A percentile compares a stretch with the other conserved stretches of the same genome.
Evolutionary conservation across 1,140 invertebrate species (phyloP).

Genomic region (Nebria ingens): DNA sequence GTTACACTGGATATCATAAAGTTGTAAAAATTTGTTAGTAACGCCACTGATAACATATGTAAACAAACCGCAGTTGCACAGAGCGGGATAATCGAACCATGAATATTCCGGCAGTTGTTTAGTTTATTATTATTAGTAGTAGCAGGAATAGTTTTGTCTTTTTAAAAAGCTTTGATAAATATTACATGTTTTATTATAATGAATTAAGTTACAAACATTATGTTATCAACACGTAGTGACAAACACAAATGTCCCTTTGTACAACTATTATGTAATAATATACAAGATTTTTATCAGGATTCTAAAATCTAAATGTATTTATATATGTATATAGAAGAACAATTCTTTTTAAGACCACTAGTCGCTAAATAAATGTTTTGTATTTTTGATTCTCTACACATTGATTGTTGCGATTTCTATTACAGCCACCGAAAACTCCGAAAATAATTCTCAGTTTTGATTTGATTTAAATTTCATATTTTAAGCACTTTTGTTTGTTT

Average conservation of each 20-base stretch:
- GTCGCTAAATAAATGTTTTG: conserved; percentile 9
- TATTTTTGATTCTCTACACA: conserved; percentile 15
- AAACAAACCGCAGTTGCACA: conserved; percentile 15
- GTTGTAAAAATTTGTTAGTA: too few relatives aligned
- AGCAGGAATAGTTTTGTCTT: too few relatives aligned
- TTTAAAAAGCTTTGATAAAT: conserved; percentile 5
- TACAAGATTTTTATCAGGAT: conserved; percentile 17
- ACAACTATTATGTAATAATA: conserved; percentile 19
- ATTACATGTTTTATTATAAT: conserved; percentile 19
- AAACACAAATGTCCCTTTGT: conserved; percentile 16
- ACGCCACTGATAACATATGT: too few relatives aligned
- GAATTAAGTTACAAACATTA: conserved; percentile 21
- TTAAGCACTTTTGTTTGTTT: too few relatives aligned
- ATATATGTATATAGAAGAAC: conserved; percentile 6
- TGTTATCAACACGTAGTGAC: conserved; percentile 13
- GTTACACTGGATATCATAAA: too few relatives aligned
- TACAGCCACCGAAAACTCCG: not conserved
- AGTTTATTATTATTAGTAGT: too few relatives aligned
- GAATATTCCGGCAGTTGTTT: too few relatives aligned
- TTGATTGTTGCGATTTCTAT: conserved; percentile 18
- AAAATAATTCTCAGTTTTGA: too few relatives aligned
- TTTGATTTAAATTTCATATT: too few relatives aligned
- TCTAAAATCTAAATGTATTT: conserved; percentile 13
- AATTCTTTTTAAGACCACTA: conserved; percentile 1
- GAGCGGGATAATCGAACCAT: conserved; percentile 20